These are phyloP conservation scores for Hymenochirus boettgeri DNA, from an alignment of 2,113 vertebrate species.

Conservation along the genomic window DNA sequence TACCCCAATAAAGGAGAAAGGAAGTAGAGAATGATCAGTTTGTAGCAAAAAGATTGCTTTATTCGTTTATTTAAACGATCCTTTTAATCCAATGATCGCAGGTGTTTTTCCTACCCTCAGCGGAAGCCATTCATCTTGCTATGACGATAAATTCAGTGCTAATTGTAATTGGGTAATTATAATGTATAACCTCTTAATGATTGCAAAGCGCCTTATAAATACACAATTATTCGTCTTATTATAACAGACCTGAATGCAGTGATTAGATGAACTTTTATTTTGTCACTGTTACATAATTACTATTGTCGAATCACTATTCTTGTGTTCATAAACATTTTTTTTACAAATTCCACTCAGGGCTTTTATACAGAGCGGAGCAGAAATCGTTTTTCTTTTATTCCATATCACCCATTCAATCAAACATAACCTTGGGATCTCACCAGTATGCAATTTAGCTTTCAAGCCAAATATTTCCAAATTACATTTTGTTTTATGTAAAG, in stretches of 20 bases:
- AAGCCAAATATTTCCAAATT: slow-evolving; percentile 43
- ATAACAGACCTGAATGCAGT: slow-evolving; percentile 42
- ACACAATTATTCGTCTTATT: slow-evolving; percentile 40
- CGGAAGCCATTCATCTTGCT: slow-evolving; percentile 27
- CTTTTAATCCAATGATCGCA: slow-evolving; percentile 27
- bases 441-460: slow-evolving; percentile 43
- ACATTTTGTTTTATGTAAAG: slow-evolving; percentile 42
- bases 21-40: no score
- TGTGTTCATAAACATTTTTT: slow-evolving; percentile 43
- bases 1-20: no score
- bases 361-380: slow-evolving; percentile 39
- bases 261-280: slow-evolving; percentile 44
- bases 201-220: slow-evolving; percentile 42
- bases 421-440: slow-evolving; percentile 41
- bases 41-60: no score
- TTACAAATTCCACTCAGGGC: slow-evolving; percentile 42
- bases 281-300: slow-evolving; percentile 43
- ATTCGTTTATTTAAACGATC: no score
- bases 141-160: slow-evolving; percentile 39
- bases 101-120: slow-evolving; percentile 26
- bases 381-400: slow-evolving; percentile 39
- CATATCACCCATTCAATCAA: slow-evolving; percentile 42
- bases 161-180: slow-evolving; percentile 44
- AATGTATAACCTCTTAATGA: slow-evolving; percentile 43
- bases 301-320: slow-evolving; percentile 40